Percentiles rank a stretch among this genome's conserved stretches.
Evolutionary conservation across 2,113 vertebrate species (phyloP).

Genomic region (Lepus americanus): DNA sequence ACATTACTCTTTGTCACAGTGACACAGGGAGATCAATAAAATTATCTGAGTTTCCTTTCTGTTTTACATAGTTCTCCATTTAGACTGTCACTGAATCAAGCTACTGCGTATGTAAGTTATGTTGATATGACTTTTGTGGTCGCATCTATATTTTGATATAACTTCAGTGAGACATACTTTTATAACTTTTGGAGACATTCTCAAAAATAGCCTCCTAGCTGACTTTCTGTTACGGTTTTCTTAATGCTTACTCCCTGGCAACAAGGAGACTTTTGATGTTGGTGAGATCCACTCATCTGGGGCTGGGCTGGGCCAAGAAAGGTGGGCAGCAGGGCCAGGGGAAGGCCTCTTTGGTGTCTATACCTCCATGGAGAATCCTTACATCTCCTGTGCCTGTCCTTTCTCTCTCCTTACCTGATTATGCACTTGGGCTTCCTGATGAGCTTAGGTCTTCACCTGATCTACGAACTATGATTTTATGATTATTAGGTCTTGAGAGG

Average conservation of each 20-base stretch:
- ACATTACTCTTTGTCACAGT: background rate
- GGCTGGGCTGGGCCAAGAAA: background rate
- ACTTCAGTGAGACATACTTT: background rate
- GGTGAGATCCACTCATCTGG: background rate
- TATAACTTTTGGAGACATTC: background rate
- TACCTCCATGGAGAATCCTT: background rate
- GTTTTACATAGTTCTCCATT: background rate
- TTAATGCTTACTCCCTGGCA: background rate
- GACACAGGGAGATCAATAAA: background rate
- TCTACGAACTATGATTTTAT: background rate
- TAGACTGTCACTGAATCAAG: background rate
- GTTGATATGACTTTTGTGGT: background rate
- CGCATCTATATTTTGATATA: background rate
- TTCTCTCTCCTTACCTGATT: background rate
- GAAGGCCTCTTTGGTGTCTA: background rate
- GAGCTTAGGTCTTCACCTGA: background rate
- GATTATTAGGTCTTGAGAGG: background rate
- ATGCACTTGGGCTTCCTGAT: background rate
- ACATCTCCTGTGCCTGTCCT: background rate
- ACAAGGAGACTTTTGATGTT: background rate
- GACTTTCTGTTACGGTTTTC: background rate
- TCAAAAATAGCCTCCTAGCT: background rate
- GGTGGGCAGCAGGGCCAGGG: background rate
- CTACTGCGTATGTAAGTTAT: background rate
- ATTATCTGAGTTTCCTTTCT: conserved; percentile 17